Evolutionary conservation across 37 sponge, comb jelly and placozoan species (phyloP).

Genomic region (Cladorhizidae sp.): DNA sequence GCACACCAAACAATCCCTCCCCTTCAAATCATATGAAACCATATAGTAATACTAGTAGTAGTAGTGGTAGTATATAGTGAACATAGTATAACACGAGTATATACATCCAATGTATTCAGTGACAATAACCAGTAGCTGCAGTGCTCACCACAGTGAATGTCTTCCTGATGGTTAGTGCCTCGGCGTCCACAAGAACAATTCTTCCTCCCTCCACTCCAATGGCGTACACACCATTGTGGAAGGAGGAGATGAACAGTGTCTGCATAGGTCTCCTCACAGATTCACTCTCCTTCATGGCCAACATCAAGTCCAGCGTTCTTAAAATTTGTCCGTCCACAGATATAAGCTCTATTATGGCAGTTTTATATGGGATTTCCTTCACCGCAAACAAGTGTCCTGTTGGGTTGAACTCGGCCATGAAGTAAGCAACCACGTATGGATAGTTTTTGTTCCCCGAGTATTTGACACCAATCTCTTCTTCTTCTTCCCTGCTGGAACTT

Average conservation of each 20-base stretch:
- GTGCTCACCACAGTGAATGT: constrained; percentile 29
- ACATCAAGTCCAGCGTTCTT: not conserved
- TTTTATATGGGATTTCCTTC: constrained; percentile 22
- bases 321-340: constrained; percentile 26
- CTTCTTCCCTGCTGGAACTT: not conserved
- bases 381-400: constrained; percentile 33
- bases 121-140: too few relatives aligned
- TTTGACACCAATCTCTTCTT: not conserved
- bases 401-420: constrained; percentile 50
- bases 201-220: constrained; percentile 52
- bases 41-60: too few relatives aligned
- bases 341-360: constrained; percentile 30
- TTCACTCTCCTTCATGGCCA: not conserved
- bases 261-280: not conserved
- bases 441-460: constrained; percentile 3
- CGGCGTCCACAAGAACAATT: constrained; percentile 30
- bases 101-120: too few relatives aligned
- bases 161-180: constrained; percentile 10
- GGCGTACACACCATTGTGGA: constrained; percentile 24
- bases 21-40: too few relatives aligned
- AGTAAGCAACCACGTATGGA: constrained; percentile 34
- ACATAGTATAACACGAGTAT: too few relatives aligned
- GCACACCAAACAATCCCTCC: too few relatives aligned
- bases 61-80: too few relatives aligned
- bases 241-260: constrained; percentile 28